These are phyloP conservation scores for Megatriorchis doriae DNA, from an alignment of 2,113 vertebrate species.

Conservation along the genomic window DNA sequence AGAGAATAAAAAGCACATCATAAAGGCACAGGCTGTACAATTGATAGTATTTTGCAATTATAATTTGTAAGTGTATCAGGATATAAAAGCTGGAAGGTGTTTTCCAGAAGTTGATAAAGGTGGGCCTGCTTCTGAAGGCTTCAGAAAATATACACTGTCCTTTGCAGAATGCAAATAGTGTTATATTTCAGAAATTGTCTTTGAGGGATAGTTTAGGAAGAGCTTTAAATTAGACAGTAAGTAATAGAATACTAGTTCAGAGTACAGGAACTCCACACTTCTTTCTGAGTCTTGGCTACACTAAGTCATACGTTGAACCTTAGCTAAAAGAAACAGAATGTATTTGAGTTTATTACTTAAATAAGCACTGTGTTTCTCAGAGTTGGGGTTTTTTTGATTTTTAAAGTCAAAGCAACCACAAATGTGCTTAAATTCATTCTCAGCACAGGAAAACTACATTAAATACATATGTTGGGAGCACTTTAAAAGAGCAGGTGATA, in stretches of 20 bases:
- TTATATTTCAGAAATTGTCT: not conserved
- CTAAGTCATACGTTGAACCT: not conserved
- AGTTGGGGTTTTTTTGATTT: not conserved
- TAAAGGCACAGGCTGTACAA: not conserved
- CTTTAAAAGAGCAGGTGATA: not conserved
- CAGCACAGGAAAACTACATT: not conserved
- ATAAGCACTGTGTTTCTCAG: not conserved
- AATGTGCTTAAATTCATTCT: not conserved
- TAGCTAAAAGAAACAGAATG: not conserved
- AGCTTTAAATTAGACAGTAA: not conserved
- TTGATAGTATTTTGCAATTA: not conserved
- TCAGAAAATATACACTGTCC: not conserved
- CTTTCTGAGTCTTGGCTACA: not conserved
- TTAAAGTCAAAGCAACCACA: not conserved
- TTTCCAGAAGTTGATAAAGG: not conserved
- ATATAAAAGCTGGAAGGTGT: not conserved
- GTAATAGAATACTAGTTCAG: not conserved
- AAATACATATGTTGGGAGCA: not conserved
- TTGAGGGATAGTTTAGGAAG: not conserved
- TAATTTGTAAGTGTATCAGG: not conserved
- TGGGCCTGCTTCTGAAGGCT: not conserved
- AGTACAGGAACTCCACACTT: not conserved
- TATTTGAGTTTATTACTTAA: not conserved
- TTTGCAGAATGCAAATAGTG: not conserved
- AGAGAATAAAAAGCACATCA: rapidly evolving